These are phyloP conservation scores for Hystrix brachyura DNA, from an alignment of 2,113 vertebrate species.

Conservation along the genomic window DNA sequence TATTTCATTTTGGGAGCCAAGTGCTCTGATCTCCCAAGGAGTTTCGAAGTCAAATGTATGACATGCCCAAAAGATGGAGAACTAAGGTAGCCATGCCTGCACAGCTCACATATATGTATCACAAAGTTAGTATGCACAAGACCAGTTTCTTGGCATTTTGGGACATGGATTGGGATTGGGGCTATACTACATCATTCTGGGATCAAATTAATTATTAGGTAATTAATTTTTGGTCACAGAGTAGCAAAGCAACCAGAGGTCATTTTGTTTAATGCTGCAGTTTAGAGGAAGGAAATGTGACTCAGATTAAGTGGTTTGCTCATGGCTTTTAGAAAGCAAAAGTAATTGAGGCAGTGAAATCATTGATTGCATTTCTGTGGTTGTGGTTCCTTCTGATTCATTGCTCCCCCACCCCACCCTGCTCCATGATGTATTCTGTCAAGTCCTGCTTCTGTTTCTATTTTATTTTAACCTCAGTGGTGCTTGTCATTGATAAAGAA, in stretches of 20 bases:
- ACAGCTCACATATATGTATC: neutral
- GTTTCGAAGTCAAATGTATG: constrained; percentile 26
- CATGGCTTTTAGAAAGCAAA: constrained; percentile 51
- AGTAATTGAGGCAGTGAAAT: neutral
- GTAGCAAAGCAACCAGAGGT: neutral
- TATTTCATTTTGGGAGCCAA: constrained; percentile 58
- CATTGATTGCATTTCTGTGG: neutral
- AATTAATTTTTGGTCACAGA: neutral
- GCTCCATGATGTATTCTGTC: neutral
- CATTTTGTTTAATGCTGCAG: constrained; percentile 22
- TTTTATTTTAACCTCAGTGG: neutral
- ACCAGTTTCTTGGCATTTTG: neutral
- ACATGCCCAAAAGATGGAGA: neutral
- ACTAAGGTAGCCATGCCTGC: neutral
- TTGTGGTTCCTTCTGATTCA: neutral
- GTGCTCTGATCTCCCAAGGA: constrained; percentile 62
- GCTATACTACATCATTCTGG: neutral
- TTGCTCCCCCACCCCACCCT: neutral
- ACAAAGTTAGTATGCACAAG: neutral
- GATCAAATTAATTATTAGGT: neutral
- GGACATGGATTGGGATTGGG: neutral
- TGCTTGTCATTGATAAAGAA: neutral
- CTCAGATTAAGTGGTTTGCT: constrained; percentile 25
- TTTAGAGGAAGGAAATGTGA: constrained; percentile 35
- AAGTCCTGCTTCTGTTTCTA: neutral